These are phyloP conservation scores for Rhorus exstirpatorius DNA, from an alignment of 2,888 invertebrate species.

Conservation along the genomic window DNA sequence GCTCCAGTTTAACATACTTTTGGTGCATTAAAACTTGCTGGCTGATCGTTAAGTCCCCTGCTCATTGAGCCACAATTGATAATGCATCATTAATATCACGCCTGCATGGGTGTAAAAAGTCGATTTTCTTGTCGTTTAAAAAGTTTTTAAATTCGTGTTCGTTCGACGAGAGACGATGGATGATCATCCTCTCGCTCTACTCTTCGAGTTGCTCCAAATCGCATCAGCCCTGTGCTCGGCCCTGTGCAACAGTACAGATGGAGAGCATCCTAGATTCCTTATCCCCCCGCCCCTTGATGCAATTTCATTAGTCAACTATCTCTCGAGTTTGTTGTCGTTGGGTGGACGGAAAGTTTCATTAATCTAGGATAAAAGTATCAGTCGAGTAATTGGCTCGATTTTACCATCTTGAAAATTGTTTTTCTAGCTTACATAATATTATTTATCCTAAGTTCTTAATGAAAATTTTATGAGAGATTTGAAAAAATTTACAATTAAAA, in stretches of 20 bases:
- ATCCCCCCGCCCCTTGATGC: constrained; percentile 19
- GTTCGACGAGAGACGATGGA: constrained; percentile 27
- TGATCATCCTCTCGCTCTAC: constrained; percentile 13
- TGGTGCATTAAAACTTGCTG: constrained; percentile 33
- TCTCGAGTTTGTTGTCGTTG: constrained; percentile 39
- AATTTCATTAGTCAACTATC: constrained; percentile 57
- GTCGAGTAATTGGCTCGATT: constrained; percentile 35
- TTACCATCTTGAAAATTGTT: constrained; percentile 27
- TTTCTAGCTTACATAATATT: no score
- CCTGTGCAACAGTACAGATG: constrained; percentile 2
- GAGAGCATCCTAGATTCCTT: constrained; percentile 20
- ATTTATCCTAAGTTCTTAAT: no score
- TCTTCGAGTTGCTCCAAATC: not conserved
- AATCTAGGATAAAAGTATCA: constrained; percentile 41
- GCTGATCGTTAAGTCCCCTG: constrained; percentile 44
- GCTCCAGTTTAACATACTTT: constrained; percentile 25
- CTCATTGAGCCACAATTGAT: constrained; percentile 58
- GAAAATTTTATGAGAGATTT: no score
- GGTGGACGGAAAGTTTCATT: constrained; percentile 36
- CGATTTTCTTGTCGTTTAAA: constrained; percentile 30
- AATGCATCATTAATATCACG: constrained; percentile 50
- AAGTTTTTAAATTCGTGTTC: constrained; percentile 45
- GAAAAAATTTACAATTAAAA: no score
- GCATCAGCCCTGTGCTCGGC: no score
- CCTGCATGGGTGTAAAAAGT: constrained; percentile 19